A percentile compares a stretch with the other conserved stretches of the same genome.
Conservation (phyloP, 2,888 invertebrate species). For the Pheosia gnoma region DNA sequence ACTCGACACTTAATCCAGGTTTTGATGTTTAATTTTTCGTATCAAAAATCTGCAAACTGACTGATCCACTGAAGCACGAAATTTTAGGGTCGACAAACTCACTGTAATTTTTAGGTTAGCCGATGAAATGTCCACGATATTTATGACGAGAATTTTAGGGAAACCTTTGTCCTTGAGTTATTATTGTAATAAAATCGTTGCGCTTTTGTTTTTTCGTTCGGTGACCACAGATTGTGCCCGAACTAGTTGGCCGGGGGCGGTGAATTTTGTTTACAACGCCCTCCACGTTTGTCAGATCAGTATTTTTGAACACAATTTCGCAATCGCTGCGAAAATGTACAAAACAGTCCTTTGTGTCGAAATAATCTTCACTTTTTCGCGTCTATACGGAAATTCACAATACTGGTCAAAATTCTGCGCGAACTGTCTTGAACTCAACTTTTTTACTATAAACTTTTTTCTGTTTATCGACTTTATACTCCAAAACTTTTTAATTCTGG, state of each 20-base stretch:
- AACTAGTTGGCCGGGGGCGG: conserved; percentile 78
- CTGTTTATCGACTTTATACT: conserved; percentile 73
- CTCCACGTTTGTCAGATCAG: conserved; percentile 65
- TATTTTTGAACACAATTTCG: conserved; percentile 84
- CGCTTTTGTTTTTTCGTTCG: conserved; percentile 78
- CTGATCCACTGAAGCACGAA: conserved; percentile 78
- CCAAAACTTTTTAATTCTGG: conserved; percentile 76
- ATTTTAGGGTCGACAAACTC: conserved; percentile 70
- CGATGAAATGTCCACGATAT: conserved; percentile 65
- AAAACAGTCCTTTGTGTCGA: conserved; percentile 84
- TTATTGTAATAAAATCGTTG: conserved; percentile 68
- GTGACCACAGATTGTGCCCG: conserved; percentile 76
- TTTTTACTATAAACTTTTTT: conserved; percentile 66
- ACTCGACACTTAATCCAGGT: conserved; percentile 78
- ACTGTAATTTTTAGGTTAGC: conserved; percentile 72
- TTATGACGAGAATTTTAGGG: conserved; percentile 72
- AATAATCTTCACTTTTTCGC: conserved; percentile 76
- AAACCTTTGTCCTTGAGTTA: conserved; percentile 61
- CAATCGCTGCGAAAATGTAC: conserved; percentile 82
- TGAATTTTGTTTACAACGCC: conserved; percentile 60
- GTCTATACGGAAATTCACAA: conserved; percentile 83
- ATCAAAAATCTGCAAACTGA: conserved; percentile 68
- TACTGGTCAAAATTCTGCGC: conserved; percentile 80
- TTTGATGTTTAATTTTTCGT: conserved; percentile 53
- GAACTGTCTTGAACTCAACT: conserved; percentile 74